Percentiles rank a stretch among this genome's conserved stretches.
Conservation (phyloP, 1,140 invertebrate species). For the Doryteuthis pealeii region DNA sequence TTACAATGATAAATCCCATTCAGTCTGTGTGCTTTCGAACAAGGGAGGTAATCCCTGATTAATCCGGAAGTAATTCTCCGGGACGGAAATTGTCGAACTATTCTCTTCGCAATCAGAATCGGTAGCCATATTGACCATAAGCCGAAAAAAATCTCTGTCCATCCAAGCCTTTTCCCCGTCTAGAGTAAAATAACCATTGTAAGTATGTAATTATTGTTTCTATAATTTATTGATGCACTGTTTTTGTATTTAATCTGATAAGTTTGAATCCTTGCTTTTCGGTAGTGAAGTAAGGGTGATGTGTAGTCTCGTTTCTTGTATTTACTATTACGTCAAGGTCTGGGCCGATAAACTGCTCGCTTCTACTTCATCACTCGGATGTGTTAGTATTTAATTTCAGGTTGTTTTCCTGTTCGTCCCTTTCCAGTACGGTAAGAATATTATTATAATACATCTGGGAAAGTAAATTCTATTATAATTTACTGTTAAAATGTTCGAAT, state of each 20-base stretch:
- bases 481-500: too few species aligned
- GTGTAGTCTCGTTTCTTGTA: neutral
- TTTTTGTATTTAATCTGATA: neutral
- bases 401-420: too few species aligned
- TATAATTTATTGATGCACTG: neutral
- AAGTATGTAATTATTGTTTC: neutral
- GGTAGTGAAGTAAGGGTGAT: neutral
- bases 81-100: constrained; percentile 5
- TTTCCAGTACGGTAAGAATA: too few species aligned
- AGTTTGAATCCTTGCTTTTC: neutral
- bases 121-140: constrained; percentile 10
- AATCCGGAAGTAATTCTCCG: constrained; percentile 8
- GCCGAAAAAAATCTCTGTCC: constrained; percentile 9
- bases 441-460: too few species aligned
- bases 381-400: too few species aligned
- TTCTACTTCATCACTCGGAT: too few species aligned
- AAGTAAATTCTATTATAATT: too few species aligned
- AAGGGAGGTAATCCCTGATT: neutral
- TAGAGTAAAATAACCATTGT: neutral
- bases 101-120: constrained; percentile 3
- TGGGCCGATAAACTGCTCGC: neutral
- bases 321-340: constrained; percentile 10
- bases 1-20: too few species aligned
- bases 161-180: neutral
- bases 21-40: too few species aligned